Percentiles rank a stretch among this genome's conserved stretches.
phyloP scores from a whole-genome alignment of 1,140 invertebrate genomes.

The Drosophila kepulauana region DNA sequence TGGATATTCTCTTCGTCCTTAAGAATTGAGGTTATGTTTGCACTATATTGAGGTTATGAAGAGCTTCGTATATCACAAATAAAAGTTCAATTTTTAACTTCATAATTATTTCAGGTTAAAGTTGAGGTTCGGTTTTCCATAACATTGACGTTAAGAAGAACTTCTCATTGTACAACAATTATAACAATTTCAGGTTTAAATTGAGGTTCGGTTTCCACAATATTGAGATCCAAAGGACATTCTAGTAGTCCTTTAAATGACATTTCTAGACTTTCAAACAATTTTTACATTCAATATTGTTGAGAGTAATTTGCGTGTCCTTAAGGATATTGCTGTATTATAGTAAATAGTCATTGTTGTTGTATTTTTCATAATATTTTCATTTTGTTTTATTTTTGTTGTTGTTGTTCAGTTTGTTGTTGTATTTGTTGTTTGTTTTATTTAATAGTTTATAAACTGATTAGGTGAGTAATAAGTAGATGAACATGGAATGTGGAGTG shows the following conservation, averaged over 20 bases:
- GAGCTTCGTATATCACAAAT: no score
- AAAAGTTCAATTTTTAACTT: no score
- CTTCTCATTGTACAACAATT: no score
- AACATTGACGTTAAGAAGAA: no score
- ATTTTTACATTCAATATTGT: background rate
- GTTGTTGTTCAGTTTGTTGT: conserved; percentile 42
- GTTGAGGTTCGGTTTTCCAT: no score
- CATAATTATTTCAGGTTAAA: no score
- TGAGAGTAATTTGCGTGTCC: background rate
- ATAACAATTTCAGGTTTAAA: no score
- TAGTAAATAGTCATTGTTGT: background rate
- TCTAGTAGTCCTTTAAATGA: background rate
- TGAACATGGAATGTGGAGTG: conserved; percentile 6
- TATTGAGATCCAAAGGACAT: background rate
- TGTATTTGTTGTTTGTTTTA: conserved; percentile 39
- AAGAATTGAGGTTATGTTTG: no score
- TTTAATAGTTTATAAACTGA: conserved; percentile 46
- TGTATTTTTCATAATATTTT: conserved; percentile 21
- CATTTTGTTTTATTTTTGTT: conserved; percentile 22
- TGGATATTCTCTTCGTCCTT: background rate
- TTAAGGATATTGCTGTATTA: background rate
- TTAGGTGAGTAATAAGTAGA: conserved; percentile 25
- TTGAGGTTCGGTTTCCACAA: no score
- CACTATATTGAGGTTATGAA: no score
- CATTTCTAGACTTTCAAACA: background rate